Evolutionary conservation across 2,797 vertebrate species (phyloP).

Genomic region (Cuculus canorus): DNA sequence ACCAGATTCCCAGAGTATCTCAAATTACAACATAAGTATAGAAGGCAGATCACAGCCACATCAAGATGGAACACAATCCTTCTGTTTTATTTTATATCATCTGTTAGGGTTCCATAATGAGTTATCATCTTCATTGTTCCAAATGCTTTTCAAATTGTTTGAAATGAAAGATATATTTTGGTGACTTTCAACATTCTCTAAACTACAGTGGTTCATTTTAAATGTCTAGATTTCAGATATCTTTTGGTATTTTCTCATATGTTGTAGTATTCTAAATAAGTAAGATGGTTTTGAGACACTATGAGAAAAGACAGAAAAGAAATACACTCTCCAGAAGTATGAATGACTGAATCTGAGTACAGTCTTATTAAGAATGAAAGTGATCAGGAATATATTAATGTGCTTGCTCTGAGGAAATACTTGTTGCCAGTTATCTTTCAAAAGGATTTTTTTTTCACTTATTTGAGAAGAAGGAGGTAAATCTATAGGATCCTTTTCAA

Average conservation of each 20-base stretch:
- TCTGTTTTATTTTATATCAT: not conserved
- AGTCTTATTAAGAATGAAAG: not conserved
- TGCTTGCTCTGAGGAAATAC: not conserved
- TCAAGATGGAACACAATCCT: not conserved
- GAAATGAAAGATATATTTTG: not conserved
- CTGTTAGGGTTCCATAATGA: not conserved
- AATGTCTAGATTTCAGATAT: not conserved
- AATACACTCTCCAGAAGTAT: not conserved
- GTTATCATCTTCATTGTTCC: not conserved
- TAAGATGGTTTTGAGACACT: not conserved
- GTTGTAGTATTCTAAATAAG: not conserved
- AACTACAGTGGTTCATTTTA: not conserved
- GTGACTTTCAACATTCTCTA: not conserved
- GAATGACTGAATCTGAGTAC: not conserved
- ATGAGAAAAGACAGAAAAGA: not conserved
- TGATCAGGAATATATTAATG: not conserved
- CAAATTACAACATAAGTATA: not conserved
- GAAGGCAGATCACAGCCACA: not conserved
- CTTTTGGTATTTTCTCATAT: not conserved
- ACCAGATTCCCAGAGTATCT: not conserved
- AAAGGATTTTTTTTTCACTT: not conserved
- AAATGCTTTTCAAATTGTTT: not conserved
- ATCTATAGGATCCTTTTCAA: not conserved
- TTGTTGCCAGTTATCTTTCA: not conserved
- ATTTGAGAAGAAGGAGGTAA: not conserved